Evolutionary conservation across 2,797 vertebrate genomes (phyloP), one percentile per base, ranked within the genome.

Genomic region (Arrhamphus sclerolepis): DNA sequence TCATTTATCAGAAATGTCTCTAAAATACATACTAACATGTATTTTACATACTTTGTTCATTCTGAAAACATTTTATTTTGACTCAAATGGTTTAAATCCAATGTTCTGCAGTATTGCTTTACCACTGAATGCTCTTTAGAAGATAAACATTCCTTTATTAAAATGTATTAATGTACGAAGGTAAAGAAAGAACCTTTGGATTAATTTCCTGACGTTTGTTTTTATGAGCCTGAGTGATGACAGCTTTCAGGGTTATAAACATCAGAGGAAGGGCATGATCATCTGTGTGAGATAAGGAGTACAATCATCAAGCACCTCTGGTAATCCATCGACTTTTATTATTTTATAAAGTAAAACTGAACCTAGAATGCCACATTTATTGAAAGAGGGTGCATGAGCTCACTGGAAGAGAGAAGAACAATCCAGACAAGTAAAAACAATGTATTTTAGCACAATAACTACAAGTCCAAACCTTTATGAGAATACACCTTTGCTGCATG

Each of bases 211-310:
- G 42, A 19, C 1, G 34, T 19, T 6, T 14, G 2, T 38, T 50
- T 46, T 48, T 53, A 39, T 54, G 34, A 50, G 17, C 40, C 48
- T 24, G 60, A 66, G 46, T 59, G 29, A 75, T 47, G 41, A 48
- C 7, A 7, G 2, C 24, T 34, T 52, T 11, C 28, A 47, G 21
- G 20, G 8, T 6, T 26, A 16, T 9, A 6, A 10, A 64, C 22
- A 31, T 18, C 13, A 9, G 48, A 49, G 65, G 53, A 58, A 68
- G 29, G 42, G 43, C 14, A 16, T 5, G n/a, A 31, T 49, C 21
- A 13, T 28, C 31, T 19, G 41, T 20, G 42, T 29, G 0, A 64
- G 42, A 43, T 53, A 29, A 61, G 41, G 9, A 47, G 38, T 17
- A 0, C 1, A 17, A 7, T 49, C 38, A 57, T 34, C 14, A 13